Evolutionary conservation across 2,797 vertebrate species (phyloP).

Genomic region (Emydoidea blandingii): DNA sequence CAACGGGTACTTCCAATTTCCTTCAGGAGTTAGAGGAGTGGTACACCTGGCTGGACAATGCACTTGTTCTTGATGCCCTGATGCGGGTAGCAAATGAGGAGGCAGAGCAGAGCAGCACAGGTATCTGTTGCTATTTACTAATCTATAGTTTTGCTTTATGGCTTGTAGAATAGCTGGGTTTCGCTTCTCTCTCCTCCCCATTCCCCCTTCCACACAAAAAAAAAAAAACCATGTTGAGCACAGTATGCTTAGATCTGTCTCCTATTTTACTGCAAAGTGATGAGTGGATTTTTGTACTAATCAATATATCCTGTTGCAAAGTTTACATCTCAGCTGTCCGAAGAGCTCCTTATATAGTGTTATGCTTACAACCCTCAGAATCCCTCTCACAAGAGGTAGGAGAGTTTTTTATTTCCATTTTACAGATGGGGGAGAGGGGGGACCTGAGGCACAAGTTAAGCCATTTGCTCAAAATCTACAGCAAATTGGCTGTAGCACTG

Average conservation of each 20-base stretch:
- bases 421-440: not conserved
- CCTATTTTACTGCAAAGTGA: rapidly evolving
- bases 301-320: not conserved
- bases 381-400: not conserved
- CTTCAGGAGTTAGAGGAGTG: slow-evolving; percentile 98
- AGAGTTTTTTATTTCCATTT: not conserved
- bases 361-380: not conserved
- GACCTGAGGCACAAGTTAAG: not conserved
- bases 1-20: slow-evolving; percentile 91
- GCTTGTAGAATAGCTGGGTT: not conserved
- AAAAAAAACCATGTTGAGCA: rapidly evolving
- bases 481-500: not conserved
- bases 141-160: rapidly evolving
- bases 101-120: slow-evolving; percentile 94
- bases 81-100: slow-evolving; percentile 98
- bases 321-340: not conserved
- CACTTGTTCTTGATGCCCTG: slow-evolving; percentile 94
- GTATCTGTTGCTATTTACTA: slow-evolving; percentile 71
- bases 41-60: slow-evolving; percentile 98
- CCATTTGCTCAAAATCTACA: not conserved
- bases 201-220: not conserved
- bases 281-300: not conserved
- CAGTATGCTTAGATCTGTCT: not conserved
- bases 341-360: not conserved
- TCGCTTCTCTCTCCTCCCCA: not conserved